Evolutionary conservation across 2,113 vertebrate species (phyloP), one percentile per base, ranked within the genome.

Genomic region (Hystrix brachyura): DNA sequence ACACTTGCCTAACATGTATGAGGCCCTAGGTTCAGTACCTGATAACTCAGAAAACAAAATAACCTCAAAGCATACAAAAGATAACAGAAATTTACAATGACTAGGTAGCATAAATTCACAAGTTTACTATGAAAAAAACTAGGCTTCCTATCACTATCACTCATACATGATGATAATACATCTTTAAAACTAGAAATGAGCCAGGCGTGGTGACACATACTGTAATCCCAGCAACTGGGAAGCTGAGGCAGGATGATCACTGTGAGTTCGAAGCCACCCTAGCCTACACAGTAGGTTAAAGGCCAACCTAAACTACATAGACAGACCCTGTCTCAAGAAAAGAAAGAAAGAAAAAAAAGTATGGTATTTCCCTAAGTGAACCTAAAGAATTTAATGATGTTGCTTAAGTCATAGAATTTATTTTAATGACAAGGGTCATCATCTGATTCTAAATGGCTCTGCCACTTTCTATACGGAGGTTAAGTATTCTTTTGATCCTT

Each of bases 321-420:
- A 10, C 10, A 57, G 55, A 57, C 10, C 55, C 55, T 57, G 10
- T 57, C 55, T 57, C 10, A 57, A 57, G 1, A 57, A 57, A 57
- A n/a, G n/a, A n/a, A n/a, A n/a, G n/a, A n/a, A n/a, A n/a, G n/a
- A n/a, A n/a, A n/a, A n/a, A n/a, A n/a, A n/a, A n/a, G n/a, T n/a
- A n/a, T n/a, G n/a, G n/a, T n/a, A n/a, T n/a, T n/a, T n/a, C n/a
- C 38, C 38, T 76, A 76, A 76, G 13, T 76, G 43, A 46, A 48
- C 1, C n/a, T 74, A 83, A 85, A 92, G 53, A 91, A 94, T 46
- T 88, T 93, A 93, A 79, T 14, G 46, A 64, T 60, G 32, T 23
- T 90, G 53, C 74, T 83, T 96, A 95, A 96, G 93, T 87, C 69
- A 91, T 43, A 92, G 25, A 91, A 57, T 34, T 25, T 80, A 95